These are phyloP conservation scores for Etia nguti DNA, from an alignment of 2,113 vertebrate genomes.

Conservation along the genomic window DNA sequence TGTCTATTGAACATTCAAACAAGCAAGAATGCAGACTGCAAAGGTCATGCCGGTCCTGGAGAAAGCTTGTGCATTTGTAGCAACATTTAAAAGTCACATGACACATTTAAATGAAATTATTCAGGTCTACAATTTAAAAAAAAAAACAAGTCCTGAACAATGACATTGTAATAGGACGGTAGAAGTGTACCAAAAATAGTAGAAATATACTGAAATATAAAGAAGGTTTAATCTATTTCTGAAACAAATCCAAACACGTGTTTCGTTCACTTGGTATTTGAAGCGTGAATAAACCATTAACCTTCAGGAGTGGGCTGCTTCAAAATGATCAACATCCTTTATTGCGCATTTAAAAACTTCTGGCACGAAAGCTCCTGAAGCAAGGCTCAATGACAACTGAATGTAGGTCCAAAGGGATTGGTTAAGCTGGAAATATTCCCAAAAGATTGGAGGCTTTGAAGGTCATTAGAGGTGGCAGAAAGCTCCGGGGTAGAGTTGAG, in stretches of 20 bases:
- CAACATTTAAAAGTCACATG: background rate
- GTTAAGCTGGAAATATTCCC: background rate
- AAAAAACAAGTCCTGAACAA: fast-evolving
- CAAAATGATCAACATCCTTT: background rate
- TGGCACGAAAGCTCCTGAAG: background rate
- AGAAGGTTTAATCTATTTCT: background rate
- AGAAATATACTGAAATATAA: background rate
- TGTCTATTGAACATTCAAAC: slow-evolving; percentile 35
- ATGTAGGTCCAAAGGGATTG: background rate
- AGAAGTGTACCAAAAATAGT: background rate
- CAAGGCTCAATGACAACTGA: background rate
- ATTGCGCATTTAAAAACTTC: background rate
- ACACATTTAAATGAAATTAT: background rate
- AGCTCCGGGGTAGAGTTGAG: slow-evolving; percentile 12
- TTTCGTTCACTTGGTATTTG: slow-evolving; percentile 5
- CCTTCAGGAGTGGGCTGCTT: background rate
- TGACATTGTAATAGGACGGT: background rate
- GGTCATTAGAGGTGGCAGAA: slow-evolving; percentile 53
- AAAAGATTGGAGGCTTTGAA: slow-evolving; percentile 24
- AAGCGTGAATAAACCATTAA: slow-evolving; percentile 62
- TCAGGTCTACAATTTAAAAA: fast-evolving
- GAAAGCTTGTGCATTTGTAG: background rate
- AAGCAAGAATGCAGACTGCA: background rate
- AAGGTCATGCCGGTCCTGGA: background rate
- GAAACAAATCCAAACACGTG: slow-evolving; percentile 15